phyloP scores from a whole-genome alignment of 1,140 invertebrate species.

The Musca vetustissima region DNA sequence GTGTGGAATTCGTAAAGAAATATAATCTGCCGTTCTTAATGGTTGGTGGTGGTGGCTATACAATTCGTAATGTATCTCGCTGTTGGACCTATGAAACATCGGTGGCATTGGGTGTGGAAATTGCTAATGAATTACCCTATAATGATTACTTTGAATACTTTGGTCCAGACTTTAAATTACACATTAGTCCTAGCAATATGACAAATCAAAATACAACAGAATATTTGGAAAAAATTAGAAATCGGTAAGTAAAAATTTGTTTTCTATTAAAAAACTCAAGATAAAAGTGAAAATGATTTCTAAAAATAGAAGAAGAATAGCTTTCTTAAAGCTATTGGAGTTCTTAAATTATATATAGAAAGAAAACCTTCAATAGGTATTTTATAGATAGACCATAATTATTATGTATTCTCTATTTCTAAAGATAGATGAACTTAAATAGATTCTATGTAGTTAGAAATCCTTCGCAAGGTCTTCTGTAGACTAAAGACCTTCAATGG shows the following conservation, averaged over 20 bases:
- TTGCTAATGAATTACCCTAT: conserved; percentile 98
- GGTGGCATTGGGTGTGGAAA: conserved; percentile 91
- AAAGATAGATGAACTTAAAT: too few species aligned
- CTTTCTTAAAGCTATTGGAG: too few species aligned
- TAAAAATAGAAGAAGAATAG: too few species aligned
- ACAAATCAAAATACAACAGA: conserved; percentile 98
- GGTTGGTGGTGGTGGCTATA: conserved; percentile 97
- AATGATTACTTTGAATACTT: conserved; percentile 99
- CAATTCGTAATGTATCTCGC: conserved; percentile 95
- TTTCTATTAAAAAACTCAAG: too few species aligned
- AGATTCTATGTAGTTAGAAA: too few species aligned
- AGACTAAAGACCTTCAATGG: too few species aligned
- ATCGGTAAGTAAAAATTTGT: conserved; percentile 61
- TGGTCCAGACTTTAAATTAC: conserved; percentile 98
- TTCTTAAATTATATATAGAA: too few species aligned
- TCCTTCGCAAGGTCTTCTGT: too few species aligned
- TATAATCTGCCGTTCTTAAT: conserved; percentile 94
- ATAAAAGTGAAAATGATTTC: too few species aligned
- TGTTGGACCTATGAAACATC: conserved; percentile 99
- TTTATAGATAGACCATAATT: too few species aligned
- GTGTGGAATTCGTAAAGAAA: conserved; percentile 96
- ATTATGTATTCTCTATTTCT: too few species aligned
- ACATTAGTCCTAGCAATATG: conserved; percentile 99
- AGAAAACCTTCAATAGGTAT: too few species aligned
- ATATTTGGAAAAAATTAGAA: conserved; percentile 98